Evolutionary conservation across 1,140 invertebrate genomes (phyloP).

Genomic region (Lysiphlebus fabarum): DNA sequence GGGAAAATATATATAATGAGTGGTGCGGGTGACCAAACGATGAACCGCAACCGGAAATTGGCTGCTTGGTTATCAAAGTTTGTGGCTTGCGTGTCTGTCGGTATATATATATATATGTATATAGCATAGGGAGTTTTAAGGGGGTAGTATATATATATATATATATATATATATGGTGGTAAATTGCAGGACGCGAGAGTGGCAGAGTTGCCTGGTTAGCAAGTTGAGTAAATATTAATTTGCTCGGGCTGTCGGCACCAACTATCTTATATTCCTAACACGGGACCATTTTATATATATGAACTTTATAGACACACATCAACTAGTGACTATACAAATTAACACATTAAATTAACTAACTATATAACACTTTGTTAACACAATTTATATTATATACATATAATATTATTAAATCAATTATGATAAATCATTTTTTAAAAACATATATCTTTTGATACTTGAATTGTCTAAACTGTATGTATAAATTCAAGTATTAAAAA

Average conservation of each 20-base stretch:
- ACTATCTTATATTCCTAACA: constrained; percentile 28
- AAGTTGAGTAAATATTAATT: constrained; percentile 55
- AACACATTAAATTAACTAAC: neutral
- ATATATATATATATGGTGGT: too few species aligned
- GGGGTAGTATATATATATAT: constrained; percentile 23
- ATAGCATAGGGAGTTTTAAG: constrained; percentile 17
- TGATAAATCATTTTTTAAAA: too few species aligned
- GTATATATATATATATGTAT: too few species aligned
- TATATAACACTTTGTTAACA: too few species aligned
- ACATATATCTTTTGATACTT: too few species aligned
- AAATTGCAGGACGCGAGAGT: constrained; percentile 41
- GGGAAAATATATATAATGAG: constrained; percentile 29
- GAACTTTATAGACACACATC: neutral
- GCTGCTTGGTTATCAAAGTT: constrained; percentile 56
- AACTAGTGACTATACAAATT: constrained; percentile 5
- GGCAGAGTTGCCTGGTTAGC: constrained; percentile 38
- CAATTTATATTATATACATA: too few species aligned
- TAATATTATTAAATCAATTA: too few species aligned
- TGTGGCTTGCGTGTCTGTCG: constrained; percentile 54
- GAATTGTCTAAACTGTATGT: too few species aligned
- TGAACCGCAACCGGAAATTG: constrained; percentile 56
- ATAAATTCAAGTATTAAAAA: neutral
- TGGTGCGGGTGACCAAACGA: constrained; percentile 42
- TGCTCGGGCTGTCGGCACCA: constrained; percentile 45
- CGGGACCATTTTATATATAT: neutral